Percentiles rank a stretch among this genome's conserved stretches.
phyloP scores from a whole-genome alignment of 2,113 vertebrate genomes.

The Australoheros scitulus region DNA sequence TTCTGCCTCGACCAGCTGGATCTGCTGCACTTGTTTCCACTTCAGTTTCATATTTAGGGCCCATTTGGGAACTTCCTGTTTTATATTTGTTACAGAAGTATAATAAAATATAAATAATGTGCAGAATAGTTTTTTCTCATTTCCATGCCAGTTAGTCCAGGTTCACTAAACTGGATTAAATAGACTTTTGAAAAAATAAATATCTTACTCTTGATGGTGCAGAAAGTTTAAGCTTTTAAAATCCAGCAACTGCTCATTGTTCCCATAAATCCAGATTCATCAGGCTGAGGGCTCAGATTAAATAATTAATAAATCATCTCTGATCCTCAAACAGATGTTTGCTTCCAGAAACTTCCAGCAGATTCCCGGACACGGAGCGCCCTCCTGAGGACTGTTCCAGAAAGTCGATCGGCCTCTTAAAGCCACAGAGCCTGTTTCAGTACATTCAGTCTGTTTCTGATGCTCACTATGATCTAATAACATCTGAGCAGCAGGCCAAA shows the following conservation, averaged over 20 bases:
- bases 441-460: rapidly evolving
- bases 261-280: not conserved
- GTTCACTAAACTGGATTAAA: not conserved
- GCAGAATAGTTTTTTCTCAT: not conserved
- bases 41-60: not conserved
- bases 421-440: too few relatives aligned
- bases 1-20: not conserved
- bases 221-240: not conserved
- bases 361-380: not conserved
- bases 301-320: not conserved
- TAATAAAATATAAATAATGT: not conserved
- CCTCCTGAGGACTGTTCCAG: not conserved
- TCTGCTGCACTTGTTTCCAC: too few relatives aligned
- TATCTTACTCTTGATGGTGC: not conserved
- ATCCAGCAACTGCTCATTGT: not conserved
- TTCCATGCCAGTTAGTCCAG: not conserved
- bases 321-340: too few relatives aligned
- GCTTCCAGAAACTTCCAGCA: not conserved
- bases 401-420: not conserved
- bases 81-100: not conserved
- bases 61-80: not conserved
- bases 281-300: not conserved
- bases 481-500: not conserved
- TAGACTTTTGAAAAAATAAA: rapidly evolving
- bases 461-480: too few relatives aligned